Evolutionary conservation across 2,888 invertebrate species (phyloP), one percentile per base, ranked within the genome.

Genomic region (Cinara cedri): DNA sequence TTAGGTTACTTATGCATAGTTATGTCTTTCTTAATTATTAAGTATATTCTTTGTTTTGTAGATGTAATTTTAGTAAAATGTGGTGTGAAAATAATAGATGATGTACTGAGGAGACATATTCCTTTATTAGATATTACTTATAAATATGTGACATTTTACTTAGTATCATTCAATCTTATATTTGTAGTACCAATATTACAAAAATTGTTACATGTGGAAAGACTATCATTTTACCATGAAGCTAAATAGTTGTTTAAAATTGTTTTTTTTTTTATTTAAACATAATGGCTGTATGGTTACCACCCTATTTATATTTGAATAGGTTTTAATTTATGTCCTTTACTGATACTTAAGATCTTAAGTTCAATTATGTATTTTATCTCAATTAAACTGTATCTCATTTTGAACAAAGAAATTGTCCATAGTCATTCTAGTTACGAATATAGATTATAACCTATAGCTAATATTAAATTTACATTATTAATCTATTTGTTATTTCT

Each of bases 221-320:
- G 96, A 84, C 91, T 91, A 0, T 92, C 93, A 1, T 95, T 94
- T 87, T 94, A 93, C 84, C 93, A 93, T 0, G 95, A 96, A 88
- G 75, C 75, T 44, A 75, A 66, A n/a, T 75, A 66, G 26, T 24
- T 14, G 10, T 65, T 21, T 21, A n/a, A 24, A 62, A 26, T 57
- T 90, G 95, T 83, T 34, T 34, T 34, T 34, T 34, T 34, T 34
- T 34, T 93, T 88, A 88, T 84, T 74, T 55, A 16, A 72, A n/a
- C 46, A 60, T 19, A 60, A 49, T 26, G 72, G 72, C 49, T 49
- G 16, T 68, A 51, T 51, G 26, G 72, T 72, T 72, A 72, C 72
- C 72, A 60, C 60, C 72, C 26, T 9, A 60, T 60, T 26, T 26
- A 60, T 49, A n/a, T 72, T 14, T 14, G 44, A 42, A 9, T 70